Conservation (phyloP, 92 coral and sea anemone genomes). For the Anthopleura xanthogrammica region DNA sequence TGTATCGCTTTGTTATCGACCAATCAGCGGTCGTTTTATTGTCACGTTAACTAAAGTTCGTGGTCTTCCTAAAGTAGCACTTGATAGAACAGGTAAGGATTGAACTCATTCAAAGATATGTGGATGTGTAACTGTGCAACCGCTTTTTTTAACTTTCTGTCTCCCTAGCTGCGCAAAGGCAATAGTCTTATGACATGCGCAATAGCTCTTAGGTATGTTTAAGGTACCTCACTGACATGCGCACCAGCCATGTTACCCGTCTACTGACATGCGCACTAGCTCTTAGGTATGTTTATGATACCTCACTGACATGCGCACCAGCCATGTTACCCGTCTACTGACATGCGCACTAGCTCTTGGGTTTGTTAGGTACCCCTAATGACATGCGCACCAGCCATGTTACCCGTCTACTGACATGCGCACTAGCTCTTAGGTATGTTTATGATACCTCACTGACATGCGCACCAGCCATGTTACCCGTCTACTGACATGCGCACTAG, state of each 20-base stretch:
- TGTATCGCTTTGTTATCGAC: slow-evolving; percentile 95
- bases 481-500: not conserved
- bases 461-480: not conserved
- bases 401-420: not conserved
- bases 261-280: not conserved
- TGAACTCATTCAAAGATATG: not conserved
- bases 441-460: not conserved
- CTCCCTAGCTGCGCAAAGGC: too few relatives aligned
- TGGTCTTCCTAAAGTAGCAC: slow-evolving; percentile 69
- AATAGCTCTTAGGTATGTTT: not conserved
- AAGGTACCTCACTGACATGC: not conserved
- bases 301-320: not conserved
- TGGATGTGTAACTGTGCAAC: not conserved
- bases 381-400: not conserved
- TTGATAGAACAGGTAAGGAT: slow-evolving; percentile 79
- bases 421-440: not conserved
- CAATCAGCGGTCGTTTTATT: slow-evolving; percentile 99
- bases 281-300: too few relatives aligned
- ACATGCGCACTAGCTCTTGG: not conserved
- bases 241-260: not conserved
- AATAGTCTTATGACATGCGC: not conserved
- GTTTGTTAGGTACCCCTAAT: not conserved
- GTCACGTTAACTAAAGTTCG: slow-evolving; percentile 83
- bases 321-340: too few relatives aligned
- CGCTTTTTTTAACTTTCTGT: not conserved